Evolutionary conservation across 2,888 invertebrate species (phyloP).

Genomic region (Oligia fasciuncula): DNA sequence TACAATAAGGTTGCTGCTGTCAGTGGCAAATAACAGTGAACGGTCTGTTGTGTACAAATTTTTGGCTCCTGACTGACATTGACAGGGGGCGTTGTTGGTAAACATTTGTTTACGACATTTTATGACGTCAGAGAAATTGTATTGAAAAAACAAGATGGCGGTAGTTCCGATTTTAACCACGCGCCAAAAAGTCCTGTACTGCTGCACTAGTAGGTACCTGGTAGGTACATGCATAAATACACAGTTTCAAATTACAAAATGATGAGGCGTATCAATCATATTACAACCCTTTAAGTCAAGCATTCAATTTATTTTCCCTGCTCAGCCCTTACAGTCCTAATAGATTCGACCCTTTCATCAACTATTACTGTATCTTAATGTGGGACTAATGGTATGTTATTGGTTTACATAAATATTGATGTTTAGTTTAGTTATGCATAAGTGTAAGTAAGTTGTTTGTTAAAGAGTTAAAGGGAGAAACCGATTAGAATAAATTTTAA

Average conservation of each 20-base stretch:
- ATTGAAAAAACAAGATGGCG: background rate
- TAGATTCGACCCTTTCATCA: constrained; percentile 35
- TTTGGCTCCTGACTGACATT: background rate
- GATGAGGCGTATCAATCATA: background rate
- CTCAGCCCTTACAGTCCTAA: constrained; percentile 32
- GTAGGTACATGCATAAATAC: too few relatives aligned
- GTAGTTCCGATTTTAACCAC: too few relatives aligned
- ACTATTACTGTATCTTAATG: constrained; percentile 22
- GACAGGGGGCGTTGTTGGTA: background rate
- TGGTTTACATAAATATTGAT: constrained; percentile 32
- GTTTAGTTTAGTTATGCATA: background rate
- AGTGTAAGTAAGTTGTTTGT: background rate
- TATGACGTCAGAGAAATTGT: background rate
- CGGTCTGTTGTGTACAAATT: too few relatives aligned
- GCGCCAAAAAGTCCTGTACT: background rate
- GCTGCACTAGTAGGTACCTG: background rate
- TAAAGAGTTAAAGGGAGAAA: background rate
- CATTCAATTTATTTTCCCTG: constrained; percentile 44
- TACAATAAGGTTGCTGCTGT: too few relatives aligned
- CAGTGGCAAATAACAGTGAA: background rate
- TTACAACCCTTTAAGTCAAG: constrained; percentile 3
- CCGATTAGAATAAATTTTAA: background rate
- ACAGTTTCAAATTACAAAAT: background rate
- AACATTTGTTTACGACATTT: background rate
- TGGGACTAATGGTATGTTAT: constrained; percentile 24